These are phyloP conservation scores for Leptarthrus brevirostris DNA, from an alignment of 2,888 invertebrate genomes.

Conservation along the genomic window DNA sequence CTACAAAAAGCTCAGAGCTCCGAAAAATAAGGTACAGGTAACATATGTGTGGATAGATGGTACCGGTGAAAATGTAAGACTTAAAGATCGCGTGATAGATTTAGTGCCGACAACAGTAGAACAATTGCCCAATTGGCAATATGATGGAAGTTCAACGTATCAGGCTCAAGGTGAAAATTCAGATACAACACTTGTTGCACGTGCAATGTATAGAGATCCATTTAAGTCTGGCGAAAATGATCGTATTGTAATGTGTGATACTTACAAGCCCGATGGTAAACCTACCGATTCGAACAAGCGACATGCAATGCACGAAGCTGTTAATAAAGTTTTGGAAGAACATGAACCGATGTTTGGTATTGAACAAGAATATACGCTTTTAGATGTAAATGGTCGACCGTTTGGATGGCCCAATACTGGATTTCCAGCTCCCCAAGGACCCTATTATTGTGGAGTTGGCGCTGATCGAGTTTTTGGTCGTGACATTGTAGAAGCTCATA, in stretches of 20 bases:
- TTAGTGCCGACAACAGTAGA: constrained; percentile 71
- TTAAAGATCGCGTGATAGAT: constrained; percentile 77
- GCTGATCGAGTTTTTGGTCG: constrained; percentile 81
- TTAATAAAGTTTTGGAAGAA: constrained; percentile 71
- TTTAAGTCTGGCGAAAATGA: constrained; percentile 78
- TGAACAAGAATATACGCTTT: constrained; percentile 74
- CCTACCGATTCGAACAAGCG: constrained; percentile 69
- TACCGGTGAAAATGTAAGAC: constrained; percentile 75
- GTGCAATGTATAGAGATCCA: constrained; percentile 83
- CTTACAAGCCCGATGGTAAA: constrained; percentile 72
- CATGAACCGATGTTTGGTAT: constrained; percentile 79
- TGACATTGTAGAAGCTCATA: constrained; percentile 84
- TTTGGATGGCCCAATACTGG: constrained; percentile 81
- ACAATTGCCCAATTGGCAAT: constrained; percentile 81
- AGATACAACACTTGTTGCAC: constrained; percentile 81
- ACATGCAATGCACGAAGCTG: constrained; percentile 67
- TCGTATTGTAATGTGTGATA: constrained; percentile 81
- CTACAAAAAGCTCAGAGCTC: constrained; percentile 75
- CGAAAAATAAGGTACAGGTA: constrained; percentile 71
- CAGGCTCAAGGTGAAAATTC: constrained; percentile 75
- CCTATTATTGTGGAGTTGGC: constrained; percentile 88
- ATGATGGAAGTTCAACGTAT: constrained; percentile 79
- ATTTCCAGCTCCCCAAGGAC: constrained; percentile 77
- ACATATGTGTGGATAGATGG: constrained; percentile 85
- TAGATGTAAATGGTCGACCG: constrained; percentile 72